Base-by-base conservation (phyloP, 2,113 vertebrate species). In the Amphiprion ocellaris region DNA sequence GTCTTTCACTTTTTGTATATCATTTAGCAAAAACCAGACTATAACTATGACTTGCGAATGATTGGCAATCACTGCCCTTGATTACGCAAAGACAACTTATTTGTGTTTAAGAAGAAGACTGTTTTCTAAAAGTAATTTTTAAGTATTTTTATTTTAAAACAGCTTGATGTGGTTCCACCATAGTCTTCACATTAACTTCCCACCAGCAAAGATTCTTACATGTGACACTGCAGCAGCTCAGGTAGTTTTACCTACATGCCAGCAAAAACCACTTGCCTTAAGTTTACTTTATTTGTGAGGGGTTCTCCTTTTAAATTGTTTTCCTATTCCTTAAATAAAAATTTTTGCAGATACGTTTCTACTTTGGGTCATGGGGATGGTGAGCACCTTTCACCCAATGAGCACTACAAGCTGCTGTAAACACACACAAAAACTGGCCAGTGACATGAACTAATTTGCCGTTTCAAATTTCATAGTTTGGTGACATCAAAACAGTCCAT, bases 401-500 rank as follows among this genome's bases (percentile, higher is more conserved):
- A 55, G 15, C 19, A 21, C 17, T 12, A 4, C 10, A 70, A 49
- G 17, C 23, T 26, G 17, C 11, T 47, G 52, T 47, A 53, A 49
- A 59, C 49, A 53, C 49, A 59, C 23, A 12, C 53, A 50, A 15
- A 53, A 80, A 66, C 39, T 33, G 9, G 37, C 16, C 76, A 39
- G 46, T 58, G 39, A 59, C 4, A 61, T 30, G 6, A 78, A 24
- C 10, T 30, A 55, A 72, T 19, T 28, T 19, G 4, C 44, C 21
- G 17, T 15, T 46, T 67, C 3, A 1, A 12, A 47, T 39, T 37
- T 39, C 5, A 39, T 23, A 62, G 69, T 41, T 52, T n/a, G 46
- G 41, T 62, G 56, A 79, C 50, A 41, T 62, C 50, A 41, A 65
- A 9, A 56, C 52, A 56, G 49, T 10, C 10, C 37, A 3, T 59